A percentile compares a stretch with the other conserved stretches of the same genome.
Conservation (phyloP, 2,113 vertebrate genomes). For the Campylomormyrus numenius region DNA sequence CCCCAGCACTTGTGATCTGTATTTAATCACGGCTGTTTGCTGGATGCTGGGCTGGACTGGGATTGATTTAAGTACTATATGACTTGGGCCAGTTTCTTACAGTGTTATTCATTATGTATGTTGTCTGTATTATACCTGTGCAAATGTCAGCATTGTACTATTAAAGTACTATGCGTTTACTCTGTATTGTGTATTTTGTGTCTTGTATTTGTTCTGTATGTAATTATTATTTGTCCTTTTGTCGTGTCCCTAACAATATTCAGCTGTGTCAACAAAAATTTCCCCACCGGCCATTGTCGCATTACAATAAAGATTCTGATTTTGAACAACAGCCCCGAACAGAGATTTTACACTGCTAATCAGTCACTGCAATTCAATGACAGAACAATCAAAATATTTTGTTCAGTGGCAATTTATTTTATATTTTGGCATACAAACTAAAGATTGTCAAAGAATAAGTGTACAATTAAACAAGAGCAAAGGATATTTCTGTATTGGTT, state of each 20-base stretch:
- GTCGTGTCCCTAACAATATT: background rate
- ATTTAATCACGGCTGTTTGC: too few species aligned
- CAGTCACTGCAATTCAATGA: background rate
- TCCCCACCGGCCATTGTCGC: background rate
- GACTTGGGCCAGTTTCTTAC: background rate
- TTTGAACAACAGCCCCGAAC: background rate
- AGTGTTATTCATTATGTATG: background rate
- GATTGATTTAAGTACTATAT: too few species aligned
- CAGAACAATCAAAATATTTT: background rate
- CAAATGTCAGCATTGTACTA: too few species aligned
- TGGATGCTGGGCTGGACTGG: too few species aligned
- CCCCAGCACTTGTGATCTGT: background rate
- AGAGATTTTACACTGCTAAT: background rate
- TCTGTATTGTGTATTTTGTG: background rate
- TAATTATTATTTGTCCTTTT: background rate
- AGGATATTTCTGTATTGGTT: background rate
- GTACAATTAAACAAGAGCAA: background rate
- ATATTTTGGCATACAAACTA: background rate
- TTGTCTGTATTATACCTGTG: too few species aligned
- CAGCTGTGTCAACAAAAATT: background rate
- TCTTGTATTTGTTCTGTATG: background rate
- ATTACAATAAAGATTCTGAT: background rate
- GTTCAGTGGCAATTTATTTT: background rate
- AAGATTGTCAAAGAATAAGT: background rate
- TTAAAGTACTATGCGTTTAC: too few species aligned